phyloP scores from a whole-genome alignment of 2,888 invertebrate species.

The Lithophane leautieri region DNA sequence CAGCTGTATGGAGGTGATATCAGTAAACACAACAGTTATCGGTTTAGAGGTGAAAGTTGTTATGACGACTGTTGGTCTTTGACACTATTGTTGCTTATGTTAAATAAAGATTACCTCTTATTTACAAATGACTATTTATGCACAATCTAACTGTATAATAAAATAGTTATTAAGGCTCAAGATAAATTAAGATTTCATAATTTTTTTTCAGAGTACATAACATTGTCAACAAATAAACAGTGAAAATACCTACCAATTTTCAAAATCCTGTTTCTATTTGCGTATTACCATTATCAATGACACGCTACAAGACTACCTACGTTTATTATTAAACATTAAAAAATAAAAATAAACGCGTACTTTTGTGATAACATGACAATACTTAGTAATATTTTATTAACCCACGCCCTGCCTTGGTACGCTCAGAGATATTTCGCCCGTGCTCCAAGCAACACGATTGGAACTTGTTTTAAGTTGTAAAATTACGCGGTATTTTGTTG shows the following conservation, averaged over 20 bases:
- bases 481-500: constrained; percentile 17
- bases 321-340: not conserved
- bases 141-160: not conserved
- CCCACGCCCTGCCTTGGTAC: not conserved
- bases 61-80: too few relatives aligned
- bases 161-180: not conserved
- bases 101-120: not conserved
- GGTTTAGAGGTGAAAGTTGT: not conserved
- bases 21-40: not conserved
- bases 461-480: not conserved
- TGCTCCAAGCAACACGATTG: constrained; percentile 24
- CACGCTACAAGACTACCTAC: not conserved
- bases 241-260: not conserved
- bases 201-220: not conserved
- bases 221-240: not conserved
- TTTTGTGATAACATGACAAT: constrained; percentile 12
- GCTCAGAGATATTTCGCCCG: constrained; percentile 33
- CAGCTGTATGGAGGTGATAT: not conserved
- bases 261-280: constrained; percentile 10
- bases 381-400: constrained; percentile 42
- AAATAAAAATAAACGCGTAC: not conserved
- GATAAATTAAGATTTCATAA: not conserved
- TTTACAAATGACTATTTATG: not conserved
- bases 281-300: not conserved
- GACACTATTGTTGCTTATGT: not conserved